These are phyloP conservation scores for Sphaeramia orbicularis DNA, from an alignment of 2,797 vertebrate genomes.

Conservation along the genomic window DNA sequence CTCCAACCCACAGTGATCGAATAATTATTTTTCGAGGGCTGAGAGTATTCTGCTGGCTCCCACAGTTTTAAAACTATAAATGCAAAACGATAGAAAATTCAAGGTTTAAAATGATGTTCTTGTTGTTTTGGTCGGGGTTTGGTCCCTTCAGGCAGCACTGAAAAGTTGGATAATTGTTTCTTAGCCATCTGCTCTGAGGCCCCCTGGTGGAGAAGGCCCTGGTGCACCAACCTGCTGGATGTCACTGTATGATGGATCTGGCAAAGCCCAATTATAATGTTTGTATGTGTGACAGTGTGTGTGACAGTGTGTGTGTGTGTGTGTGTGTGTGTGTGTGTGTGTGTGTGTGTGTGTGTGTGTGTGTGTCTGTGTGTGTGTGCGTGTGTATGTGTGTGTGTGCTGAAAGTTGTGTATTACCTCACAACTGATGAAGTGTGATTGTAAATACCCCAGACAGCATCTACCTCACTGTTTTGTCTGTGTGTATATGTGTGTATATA, in stretches of 20 bases:
- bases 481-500: neutral
- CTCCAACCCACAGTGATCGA: too few relatives aligned
- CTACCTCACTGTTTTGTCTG: constrained; percentile 5
- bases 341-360: too few relatives aligned
- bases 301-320: too few relatives aligned
- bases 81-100: neutral
- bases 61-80: constrained; percentile 8
- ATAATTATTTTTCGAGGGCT: too few relatives aligned
- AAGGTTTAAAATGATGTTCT: constrained; percentile 3
- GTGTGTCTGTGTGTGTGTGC: too few relatives aligned
- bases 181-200: constrained; percentile 39
- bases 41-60: neutral
- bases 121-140: constrained; percentile 6
- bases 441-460: constrained; percentile 46
- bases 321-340: too few relatives aligned
- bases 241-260: constrained; percentile 54
- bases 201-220: constrained; percentile 48
- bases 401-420: constrained; percentile 40
- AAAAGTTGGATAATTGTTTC: constrained; percentile 8
- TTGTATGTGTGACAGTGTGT: constrained; percentile 20
- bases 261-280: constrained; percentile 27
- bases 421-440: constrained; percentile 42
- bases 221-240: constrained; percentile 28
- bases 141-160: constrained; percentile 1
- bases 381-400: too few relatives aligned